Evolutionary conservation across 2,797 vertebrate genomes (phyloP), one percentile per base, ranked within the genome.

Genomic region (Crypturellus tataupa): DNA sequence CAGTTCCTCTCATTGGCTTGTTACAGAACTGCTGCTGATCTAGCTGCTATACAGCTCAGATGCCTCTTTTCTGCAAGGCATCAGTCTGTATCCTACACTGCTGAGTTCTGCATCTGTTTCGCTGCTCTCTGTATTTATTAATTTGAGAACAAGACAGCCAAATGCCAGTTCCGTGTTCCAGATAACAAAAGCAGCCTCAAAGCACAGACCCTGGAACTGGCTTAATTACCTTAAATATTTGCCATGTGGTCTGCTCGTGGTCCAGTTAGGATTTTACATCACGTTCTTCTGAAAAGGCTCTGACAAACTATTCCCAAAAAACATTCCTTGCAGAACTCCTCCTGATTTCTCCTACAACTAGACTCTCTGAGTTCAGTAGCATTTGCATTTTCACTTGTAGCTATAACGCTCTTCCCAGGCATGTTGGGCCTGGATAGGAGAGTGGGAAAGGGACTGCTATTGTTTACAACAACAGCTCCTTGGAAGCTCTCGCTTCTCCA

Each of bases 121-220:
- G 7, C 37, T 55, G 20, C 85, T 49, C 46, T 80, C 39, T 46
- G 0, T 15, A n/a, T 33, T 40, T 37, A 4, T n/a, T 84, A 11
- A 14, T 33, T 39, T 40, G 15, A 80, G 44, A 42, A 25, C 27
- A 29, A 12, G 39, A 37, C 2, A 1, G 51, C 60, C 16, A 80
- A 65, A 71, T 18, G 59, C 37, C 56, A 13, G 21, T 29, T 60
- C 14, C 37, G 75, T 35, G 29, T 55, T 60, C 29, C n/a, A 20
- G n/a, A 89, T 37, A 42, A 78, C 67, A 69, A 73, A 86, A 78
- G 24, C 86, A 58, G 55, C 77, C 67, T 46, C 60, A 46, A 23
- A 63, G 24, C 87, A 19, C 46, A 63, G 55, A 40, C 21, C 1
- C 14, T 44, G 24, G 29, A 85, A n/a, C 40, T 82, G 77, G 4